Conservation (phyloP, 2,797 vertebrate genomes). For the Graptemys geographica region DNA sequence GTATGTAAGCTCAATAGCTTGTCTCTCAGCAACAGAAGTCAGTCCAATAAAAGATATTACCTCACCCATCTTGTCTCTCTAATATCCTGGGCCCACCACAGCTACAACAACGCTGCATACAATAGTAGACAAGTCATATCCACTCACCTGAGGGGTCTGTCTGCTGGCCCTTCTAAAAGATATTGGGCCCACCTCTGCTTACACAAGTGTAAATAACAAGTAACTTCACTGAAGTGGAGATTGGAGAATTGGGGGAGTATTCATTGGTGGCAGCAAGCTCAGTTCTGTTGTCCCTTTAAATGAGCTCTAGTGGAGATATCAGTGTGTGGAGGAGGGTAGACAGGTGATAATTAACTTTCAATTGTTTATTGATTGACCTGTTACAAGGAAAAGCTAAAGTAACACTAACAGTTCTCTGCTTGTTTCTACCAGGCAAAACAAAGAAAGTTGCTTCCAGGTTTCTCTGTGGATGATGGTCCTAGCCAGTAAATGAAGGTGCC, state of each 20-base stretch:
- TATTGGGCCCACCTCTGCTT: neutral
- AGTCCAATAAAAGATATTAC: neutral
- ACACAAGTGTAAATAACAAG: neutral
- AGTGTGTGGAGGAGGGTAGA: neutral
- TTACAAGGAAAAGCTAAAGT: slow-evolving; percentile 29
- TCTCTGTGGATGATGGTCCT: neutral
- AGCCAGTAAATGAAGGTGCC: neutral
- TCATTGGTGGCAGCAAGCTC: neutral
- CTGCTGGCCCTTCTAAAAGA: neutral
- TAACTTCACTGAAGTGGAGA: accelerated
- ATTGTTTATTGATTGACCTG: slow-evolving; percentile 56
- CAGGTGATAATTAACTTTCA: slow-evolving; percentile 63
- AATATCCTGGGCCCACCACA: neutral
- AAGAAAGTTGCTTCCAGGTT: slow-evolving; percentile 20
- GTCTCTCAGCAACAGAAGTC: neutral
- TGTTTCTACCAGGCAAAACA: neutral
- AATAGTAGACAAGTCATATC: neutral
- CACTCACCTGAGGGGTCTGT: neutral
- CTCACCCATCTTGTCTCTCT: neutral
- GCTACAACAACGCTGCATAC: neutral
- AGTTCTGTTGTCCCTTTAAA: slow-evolving; percentile 18
- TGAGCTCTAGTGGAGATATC: slow-evolving; percentile 5
- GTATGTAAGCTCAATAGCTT: neutral
- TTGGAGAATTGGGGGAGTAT: neutral
- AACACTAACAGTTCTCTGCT: neutral